A percentile compares a stretch with the other conserved stretches of the same genome.
phyloP scores from a whole-genome alignment of 2,797 vertebrate species.

The Iguana delicatissima region DNA sequence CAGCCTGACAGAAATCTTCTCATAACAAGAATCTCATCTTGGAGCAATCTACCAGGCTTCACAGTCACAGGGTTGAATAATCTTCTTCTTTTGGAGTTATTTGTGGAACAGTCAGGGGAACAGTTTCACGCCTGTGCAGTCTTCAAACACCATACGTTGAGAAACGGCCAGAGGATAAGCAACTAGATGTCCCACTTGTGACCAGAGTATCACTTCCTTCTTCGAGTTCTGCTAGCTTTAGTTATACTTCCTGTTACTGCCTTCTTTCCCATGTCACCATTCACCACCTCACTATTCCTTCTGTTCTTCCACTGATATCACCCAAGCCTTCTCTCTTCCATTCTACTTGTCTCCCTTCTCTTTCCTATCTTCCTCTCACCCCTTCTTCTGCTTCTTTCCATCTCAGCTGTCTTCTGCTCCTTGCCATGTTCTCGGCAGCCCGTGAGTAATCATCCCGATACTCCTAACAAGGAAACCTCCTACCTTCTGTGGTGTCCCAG shows the following conservation, averaged over 20 bases:
- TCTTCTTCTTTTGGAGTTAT: not conserved
- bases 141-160: not conserved
- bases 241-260: not conserved
- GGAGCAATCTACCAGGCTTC: not conserved
- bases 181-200: not conserved
- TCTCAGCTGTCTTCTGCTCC: not conserved
- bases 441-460: conserved; percentile 44
- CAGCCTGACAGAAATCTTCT: not conserved
- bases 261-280: too few species aligned
- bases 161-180: not conserved
- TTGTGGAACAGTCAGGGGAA: not conserved
- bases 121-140: not conserved
- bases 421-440: conserved; percentile 22
- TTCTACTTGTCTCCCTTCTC: not conserved
- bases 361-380: conserved; percentile 13
- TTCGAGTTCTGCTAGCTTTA: not conserved
- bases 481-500: conserved; percentile 38
- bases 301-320: not conserved
- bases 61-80: not conserved
- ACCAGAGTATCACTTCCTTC: not conserved
- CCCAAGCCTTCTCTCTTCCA: not conserved
- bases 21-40: not conserved
- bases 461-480: conserved; percentile 17
- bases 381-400: not conserved
- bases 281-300: not conserved